A percentile compares a stretch with the other conserved stretches of the same genome.
phyloP scores from a whole-genome alignment of 2,797 vertebrate species.

The Erethizon dorsatum region DNA sequence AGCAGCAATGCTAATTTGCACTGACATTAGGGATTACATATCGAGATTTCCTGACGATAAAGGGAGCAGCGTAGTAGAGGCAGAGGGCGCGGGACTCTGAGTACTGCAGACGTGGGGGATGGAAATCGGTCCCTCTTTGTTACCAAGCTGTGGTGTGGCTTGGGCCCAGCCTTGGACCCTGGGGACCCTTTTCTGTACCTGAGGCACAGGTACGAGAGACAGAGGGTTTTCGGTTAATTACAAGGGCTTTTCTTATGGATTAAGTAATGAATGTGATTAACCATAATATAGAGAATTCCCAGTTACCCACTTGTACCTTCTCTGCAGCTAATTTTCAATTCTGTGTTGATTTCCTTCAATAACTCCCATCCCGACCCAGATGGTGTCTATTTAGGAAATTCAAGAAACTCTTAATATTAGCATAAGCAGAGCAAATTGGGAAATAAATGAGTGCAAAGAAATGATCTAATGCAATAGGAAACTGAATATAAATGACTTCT shows the following conservation, averaged over 20 bases:
- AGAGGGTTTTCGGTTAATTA: conserved; percentile 3
- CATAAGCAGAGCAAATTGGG: conserved; percentile 66
- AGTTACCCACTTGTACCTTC: conserved; percentile 27
- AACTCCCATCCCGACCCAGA: conserved; percentile 66
- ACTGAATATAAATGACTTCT: conserved; percentile 1
- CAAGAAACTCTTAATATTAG: conserved; percentile 66
- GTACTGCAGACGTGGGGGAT: neutral
- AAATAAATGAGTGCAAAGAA: conserved; percentile 66
- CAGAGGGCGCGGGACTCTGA: neutral
- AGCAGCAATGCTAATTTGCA: conserved; percentile 57
- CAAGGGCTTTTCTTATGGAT: conserved; percentile 59
- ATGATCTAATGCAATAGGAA: conserved; percentile 11
- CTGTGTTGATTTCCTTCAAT: conserved; percentile 62
- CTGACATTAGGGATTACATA: conserved; percentile 57
- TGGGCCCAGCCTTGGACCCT: neutral
- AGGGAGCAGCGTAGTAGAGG: neutral
- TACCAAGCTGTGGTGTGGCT: neutral
- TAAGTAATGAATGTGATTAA: conserved; percentile 73
- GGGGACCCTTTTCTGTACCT: neutral
- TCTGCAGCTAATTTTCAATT: conserved; percentile 71
- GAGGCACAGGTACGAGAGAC: neutral
- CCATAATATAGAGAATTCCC: conserved; percentile 48
- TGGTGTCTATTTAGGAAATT: conserved; percentile 73
- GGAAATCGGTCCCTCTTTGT: neutral
- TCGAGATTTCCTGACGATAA: neutral